These are phyloP conservation scores for Pissodes strobi DNA, from an alignment of 1,140 invertebrate species.

Conservation along the genomic window DNA sequence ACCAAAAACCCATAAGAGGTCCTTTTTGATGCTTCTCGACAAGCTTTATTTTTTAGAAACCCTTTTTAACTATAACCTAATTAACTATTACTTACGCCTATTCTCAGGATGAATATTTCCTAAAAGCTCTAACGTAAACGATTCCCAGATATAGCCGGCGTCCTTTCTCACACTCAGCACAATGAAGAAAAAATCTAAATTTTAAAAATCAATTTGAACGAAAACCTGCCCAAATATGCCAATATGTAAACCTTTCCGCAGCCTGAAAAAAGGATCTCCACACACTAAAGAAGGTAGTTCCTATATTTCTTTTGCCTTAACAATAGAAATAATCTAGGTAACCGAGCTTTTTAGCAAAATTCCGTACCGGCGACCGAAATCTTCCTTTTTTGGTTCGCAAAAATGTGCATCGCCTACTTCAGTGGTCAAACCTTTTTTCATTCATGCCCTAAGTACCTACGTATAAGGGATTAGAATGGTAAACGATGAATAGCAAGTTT, in stretches of 20 bases:
- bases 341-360: constrained; percentile 2
- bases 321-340: constrained; percentile 9
- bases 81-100: no score
- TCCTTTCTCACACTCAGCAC: no score
- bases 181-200: no score
- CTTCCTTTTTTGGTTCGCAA: constrained; percentile 34
- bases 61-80: no score
- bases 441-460: constrained; percentile 38
- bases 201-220: no score
- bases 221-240: constrained; percentile 12
- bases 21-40: no score
- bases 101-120: no score
- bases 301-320: constrained; percentile 8
- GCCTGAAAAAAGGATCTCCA: background rate
- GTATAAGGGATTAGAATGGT: constrained; percentile 29
- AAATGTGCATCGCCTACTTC: constrained; percentile 52
- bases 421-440: constrained; percentile 45
- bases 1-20: no score
- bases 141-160: no score
- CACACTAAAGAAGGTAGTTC: background rate
- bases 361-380: constrained; percentile 8
- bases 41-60: no score
- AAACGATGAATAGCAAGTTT: constrained; percentile 25
- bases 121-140: no score
- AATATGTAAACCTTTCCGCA: background rate